Conservation (phyloP, 2,113 vertebrate genomes). For the Nerophis lumbriciformis region DNA sequence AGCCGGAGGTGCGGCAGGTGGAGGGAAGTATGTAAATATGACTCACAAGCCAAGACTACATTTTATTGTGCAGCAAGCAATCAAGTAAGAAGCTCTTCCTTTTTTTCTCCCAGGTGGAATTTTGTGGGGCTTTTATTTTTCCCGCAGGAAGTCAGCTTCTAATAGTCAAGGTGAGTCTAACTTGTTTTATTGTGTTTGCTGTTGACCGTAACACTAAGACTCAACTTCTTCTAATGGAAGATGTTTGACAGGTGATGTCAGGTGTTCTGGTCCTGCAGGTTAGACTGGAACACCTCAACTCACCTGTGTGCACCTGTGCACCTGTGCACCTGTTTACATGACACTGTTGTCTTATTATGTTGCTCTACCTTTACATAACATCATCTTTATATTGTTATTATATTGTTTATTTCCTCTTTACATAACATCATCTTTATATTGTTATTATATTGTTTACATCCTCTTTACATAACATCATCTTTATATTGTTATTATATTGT, state of each 20-base stretch:
- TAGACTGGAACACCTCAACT: not conserved
- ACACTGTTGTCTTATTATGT: no score
- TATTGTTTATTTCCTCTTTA: no score
- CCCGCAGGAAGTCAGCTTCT: not conserved
- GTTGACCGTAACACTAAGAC: no score
- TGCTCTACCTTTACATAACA: no score
- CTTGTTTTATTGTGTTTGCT: no score
- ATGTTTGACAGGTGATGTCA: not conserved
- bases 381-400: no score
- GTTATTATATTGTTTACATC: no score
- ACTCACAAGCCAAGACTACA: not conserved
- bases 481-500: no score
- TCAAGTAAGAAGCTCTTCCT: not conserved
- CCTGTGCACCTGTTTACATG: not conserved
- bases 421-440: no score
- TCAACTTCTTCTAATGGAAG: no score
- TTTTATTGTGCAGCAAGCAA: not conserved
- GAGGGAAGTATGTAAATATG: not conserved
- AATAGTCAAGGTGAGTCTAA: not conserved
- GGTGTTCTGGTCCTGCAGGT: not conserved
- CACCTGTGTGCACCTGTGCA: not conserved
- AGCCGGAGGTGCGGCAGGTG: not conserved
- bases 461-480: no score
- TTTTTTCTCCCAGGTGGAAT: not conserved
- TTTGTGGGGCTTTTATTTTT: no score